These are phyloP conservation scores for Heliconius charithonia DNA, from an alignment of 2,888 invertebrate genomes.

Conservation along the genomic window DNA sequence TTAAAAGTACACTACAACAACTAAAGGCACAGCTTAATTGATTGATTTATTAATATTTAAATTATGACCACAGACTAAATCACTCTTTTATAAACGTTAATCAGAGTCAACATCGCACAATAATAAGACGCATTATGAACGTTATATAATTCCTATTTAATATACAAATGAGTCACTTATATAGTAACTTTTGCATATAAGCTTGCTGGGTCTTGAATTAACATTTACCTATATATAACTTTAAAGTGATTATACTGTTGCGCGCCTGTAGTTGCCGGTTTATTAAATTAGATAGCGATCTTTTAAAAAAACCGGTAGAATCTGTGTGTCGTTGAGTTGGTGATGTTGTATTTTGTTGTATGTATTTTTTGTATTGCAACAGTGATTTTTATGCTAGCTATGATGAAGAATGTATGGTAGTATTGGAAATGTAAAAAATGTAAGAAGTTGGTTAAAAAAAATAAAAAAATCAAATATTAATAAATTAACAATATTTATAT, in stretches of 20 bases:
- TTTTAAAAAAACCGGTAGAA: conserved; percentile 29
- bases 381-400: background rate
- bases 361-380: background rate
- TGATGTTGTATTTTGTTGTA: background rate
- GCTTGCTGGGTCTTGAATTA: conserved; percentile 23
- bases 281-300: conserved; percentile 26
- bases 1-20: too few species aligned
- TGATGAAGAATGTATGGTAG: background rate
- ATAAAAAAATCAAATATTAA: too few species aligned
- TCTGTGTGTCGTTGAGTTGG: background rate
- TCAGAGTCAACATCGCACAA: background rate
- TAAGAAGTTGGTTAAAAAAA: too few species aligned
- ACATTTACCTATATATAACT: conserved; percentile 22
- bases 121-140: conserved; percentile 10
- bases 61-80: background rate
- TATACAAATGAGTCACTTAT: conserved; percentile 34
- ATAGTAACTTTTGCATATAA: conserved; percentile 30
- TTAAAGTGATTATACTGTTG: conserved; percentile 27
- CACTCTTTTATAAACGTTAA: background rate
- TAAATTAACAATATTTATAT: too few species aligned
- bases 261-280: conserved; percentile 2
- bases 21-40: too few species aligned
- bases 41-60: too few species aligned
- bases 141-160: conserved; percentile 23
- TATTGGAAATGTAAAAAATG: too few species aligned